Evolutionary conservation across 2,797 vertebrate genomes (phyloP), one percentile per base, ranked within the genome.

Genomic region (Oryzias dopingdopingensis): DNA sequence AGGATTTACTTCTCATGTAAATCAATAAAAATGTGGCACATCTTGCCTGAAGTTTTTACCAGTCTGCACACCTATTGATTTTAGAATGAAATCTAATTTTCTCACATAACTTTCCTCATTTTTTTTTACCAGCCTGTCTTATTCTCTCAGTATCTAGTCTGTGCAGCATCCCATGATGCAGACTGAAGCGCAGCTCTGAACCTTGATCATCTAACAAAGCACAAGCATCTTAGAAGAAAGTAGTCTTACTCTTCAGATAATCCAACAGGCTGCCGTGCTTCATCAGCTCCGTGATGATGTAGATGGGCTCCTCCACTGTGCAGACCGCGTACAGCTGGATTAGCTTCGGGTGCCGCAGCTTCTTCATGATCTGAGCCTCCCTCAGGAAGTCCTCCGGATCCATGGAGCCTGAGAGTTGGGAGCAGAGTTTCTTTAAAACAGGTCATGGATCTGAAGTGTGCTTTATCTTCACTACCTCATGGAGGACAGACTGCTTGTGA

Each of bases 201-300:
- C 69, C 71, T 49, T 62, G 62, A 62, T 24, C 56, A 7, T 0
- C 14, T 44, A 43, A 54, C 67, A 24, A 59, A 63, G 22, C 0
- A 26, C 20, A 29, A 45, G 8, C 10, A 10, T n/a, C 6, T 64
- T 16, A 37, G 42, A 43, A 26, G 1, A 14, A 47, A 29, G 7
- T 2, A 0, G 0, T 47, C 95, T 94, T 93, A 98, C 97, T 94
- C 80, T 93, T 92, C 41, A 99, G 94, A 80, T 97, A 95, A 6
- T 95, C 93, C 59, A 92, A 91, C 77, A 99, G 90, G 80, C 96
- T 98, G 85, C 97, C 95, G 7, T 96, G 81, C 74, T 76, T 94
- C 97, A 99, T 99, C 79, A 99, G 90, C 85, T 99, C 97, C 0
- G 97, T 99, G 88, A 99, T 93, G 87, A 99, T 99, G 91, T 96